These are phyloP conservation scores for Athripsodes cinereus DNA, from an alignment of 2,888 invertebrate genomes.

Conservation along the genomic window DNA sequence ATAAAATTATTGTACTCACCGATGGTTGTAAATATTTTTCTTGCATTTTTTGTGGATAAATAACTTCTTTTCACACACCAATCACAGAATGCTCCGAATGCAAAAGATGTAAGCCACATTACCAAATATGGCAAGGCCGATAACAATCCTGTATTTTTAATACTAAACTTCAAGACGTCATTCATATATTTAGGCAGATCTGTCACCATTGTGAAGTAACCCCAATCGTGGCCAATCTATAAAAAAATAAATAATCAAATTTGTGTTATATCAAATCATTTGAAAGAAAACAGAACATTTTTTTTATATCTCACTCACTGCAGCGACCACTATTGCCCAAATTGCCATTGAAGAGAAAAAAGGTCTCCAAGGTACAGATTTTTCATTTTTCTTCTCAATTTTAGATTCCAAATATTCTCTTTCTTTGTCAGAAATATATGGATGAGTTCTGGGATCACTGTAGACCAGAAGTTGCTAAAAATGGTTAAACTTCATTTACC, in stretches of 20 bases:
- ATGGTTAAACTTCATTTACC: constrained; percentile 21
- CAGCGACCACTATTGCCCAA: constrained; percentile 65
- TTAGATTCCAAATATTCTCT: constrained; percentile 37
- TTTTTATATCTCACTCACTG: constrained; percentile 47
- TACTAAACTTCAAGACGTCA: constrained; percentile 49
- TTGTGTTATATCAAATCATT: too few relatives aligned
- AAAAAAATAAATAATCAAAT: not conserved
- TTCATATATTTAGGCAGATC: constrained; percentile 54
- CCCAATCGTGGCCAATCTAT: constrained; percentile 53
- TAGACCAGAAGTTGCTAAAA: constrained; percentile 42
- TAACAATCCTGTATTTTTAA: constrained; percentile 46
- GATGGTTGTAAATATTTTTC: constrained; percentile 40
- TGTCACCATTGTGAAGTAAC: constrained; percentile 53
- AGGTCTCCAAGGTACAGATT: constrained; percentile 61
- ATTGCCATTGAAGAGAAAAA: constrained; percentile 59
- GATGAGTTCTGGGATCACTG: constrained; percentile 46
- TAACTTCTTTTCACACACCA: constrained; percentile 32
- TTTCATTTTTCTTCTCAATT: constrained; percentile 49
- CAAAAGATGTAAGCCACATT: constrained; percentile 48
- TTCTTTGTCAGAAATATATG: constrained; percentile 50
- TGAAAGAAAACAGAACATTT: too few relatives aligned
- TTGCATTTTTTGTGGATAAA: constrained; percentile 33
- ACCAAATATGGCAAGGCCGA: constrained; percentile 51
- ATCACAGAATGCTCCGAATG: constrained; percentile 46
- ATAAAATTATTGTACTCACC: constrained; percentile 35